Evolutionary conservation across 2,888 invertebrate genomes (phyloP).

Genomic region (Stenurella melanura): DNA sequence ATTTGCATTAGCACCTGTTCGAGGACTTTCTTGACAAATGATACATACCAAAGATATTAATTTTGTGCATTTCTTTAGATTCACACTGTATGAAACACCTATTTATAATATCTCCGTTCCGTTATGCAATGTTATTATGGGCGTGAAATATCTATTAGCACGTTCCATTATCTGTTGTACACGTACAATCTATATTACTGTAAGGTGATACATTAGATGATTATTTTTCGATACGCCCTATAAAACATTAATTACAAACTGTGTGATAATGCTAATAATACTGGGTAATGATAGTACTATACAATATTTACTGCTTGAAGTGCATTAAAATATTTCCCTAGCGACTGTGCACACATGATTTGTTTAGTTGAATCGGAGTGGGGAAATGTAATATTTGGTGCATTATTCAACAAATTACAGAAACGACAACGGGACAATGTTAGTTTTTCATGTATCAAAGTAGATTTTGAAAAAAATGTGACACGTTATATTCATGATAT

Average conservation of each 20-base stretch:
- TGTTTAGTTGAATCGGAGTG: constrained; percentile 47
- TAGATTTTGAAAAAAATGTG: no score
- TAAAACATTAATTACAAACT: constrained; percentile 34
- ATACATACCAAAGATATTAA: no score
- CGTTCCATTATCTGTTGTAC: constrained; percentile 7
- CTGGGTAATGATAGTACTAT: constrained; percentile 41
- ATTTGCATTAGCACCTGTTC: no score
- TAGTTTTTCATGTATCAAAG: no score
- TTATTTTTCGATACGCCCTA: constrained; percentile 43
- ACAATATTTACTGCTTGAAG: constrained; percentile 46
- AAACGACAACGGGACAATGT: not conserved
- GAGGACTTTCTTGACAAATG: no score
- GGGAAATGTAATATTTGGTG: constrained; percentile 27
- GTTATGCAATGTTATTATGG: not conserved
- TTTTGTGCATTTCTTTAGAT: no score
- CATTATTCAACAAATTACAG: constrained; percentile 22
- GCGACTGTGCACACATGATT: constrained; percentile 53
- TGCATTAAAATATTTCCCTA: constrained; percentile 59
- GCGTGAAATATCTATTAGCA: constrained; percentile 24
- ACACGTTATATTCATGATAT: no score
- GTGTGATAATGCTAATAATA: constrained; percentile 41
- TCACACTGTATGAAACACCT: not conserved
- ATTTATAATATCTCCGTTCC: not conserved
- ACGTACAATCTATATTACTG: constrained; percentile 9
- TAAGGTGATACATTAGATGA: constrained; percentile 35